phyloP scores from a whole-genome alignment of 2,113 vertebrate species.

The Onychostoma macrolepis region DNA sequence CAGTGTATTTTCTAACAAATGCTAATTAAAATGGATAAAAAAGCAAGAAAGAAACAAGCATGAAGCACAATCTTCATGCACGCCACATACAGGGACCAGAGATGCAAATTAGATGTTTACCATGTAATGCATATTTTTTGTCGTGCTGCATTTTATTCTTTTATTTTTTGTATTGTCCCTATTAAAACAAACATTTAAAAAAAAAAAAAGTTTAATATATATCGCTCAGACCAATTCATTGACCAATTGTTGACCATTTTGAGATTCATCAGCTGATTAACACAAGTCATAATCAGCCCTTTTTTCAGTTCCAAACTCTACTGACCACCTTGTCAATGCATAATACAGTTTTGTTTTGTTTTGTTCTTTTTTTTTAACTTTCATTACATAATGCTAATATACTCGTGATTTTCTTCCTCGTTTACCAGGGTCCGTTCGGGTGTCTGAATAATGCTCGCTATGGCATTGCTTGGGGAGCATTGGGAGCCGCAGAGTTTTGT shows the following conservation, averaged over 20 bases:
- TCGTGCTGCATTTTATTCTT: too few relatives aligned
- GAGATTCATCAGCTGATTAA: not conserved
- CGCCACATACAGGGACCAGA: too few relatives aligned
- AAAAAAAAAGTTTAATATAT: not conserved
- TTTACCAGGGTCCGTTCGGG: constrained; percentile 85
- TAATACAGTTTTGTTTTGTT: not conserved
- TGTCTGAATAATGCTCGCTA: constrained; percentile 91
- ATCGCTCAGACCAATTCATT: not conserved
- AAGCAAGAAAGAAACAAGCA: too few relatives aligned
- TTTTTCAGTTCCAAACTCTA: not conserved
- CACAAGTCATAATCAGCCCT: not conserved
- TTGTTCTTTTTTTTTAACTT: too few relatives aligned
- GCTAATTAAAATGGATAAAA: too few relatives aligned
- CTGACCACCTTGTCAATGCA: not conserved
- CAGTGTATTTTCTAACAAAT: too few relatives aligned
- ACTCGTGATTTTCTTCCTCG: not conserved
- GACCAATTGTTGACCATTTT: not conserved
- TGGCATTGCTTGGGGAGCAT: constrained; percentile 88
- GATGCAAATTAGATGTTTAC: not conserved
- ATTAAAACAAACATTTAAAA: not conserved
- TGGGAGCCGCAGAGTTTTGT: constrained; percentile 93
- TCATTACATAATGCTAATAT: not conserved
- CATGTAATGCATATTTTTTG: too few relatives aligned
- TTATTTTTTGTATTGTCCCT: not conserved
- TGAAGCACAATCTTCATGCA: too few relatives aligned